These are phyloP conservation scores for Sarcophaga carnaria DNA, from an alignment of 2,888 invertebrate genomes.

Conservation along the genomic window DNA sequence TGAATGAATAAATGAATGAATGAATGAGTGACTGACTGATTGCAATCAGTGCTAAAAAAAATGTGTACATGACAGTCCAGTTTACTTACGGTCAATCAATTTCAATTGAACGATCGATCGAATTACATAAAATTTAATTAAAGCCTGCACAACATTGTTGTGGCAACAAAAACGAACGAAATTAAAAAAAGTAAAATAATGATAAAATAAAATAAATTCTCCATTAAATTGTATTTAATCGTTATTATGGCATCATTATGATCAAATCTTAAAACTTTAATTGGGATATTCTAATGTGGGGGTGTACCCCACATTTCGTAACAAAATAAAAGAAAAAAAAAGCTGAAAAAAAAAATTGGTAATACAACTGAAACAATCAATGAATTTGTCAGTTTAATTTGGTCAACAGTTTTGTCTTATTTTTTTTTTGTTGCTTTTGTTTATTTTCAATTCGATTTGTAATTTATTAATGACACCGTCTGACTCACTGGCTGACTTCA, in stretches of 20 bases:
- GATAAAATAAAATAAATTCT: too few relatives aligned
- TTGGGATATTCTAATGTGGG: conserved; percentile 16
- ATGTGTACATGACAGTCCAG: conserved; percentile 33
- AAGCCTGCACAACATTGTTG: not conserved
- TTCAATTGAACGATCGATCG: not conserved
- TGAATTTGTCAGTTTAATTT: conserved; percentile 52
- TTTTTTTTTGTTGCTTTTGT: not conserved
- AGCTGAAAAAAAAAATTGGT: not conserved
- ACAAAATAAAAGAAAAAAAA: not conserved
- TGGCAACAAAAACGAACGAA: conserved; percentile 12
- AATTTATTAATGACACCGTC: not conserved
- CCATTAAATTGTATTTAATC: conserved; percentile 33
- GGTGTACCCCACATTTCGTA: conserved; percentile 12
- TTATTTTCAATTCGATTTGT: conserved; percentile 2
- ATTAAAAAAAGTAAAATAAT: not conserved
- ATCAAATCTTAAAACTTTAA: conserved; percentile 10
- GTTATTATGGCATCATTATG: conserved; percentile 5
- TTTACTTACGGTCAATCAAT: conserved; percentile 33
- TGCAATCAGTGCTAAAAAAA: conserved; percentile 9
- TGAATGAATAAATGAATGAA: not conserved
- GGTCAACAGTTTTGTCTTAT: not conserved
- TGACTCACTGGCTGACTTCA: not conserved
- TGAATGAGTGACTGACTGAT: not conserved
- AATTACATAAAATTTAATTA: conserved; percentile 13
- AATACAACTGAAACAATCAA: conserved; percentile 20